Evolutionary conservation across 2,888 invertebrate genomes (phyloP), one percentile per base, ranked within the genome.

Genomic region (Melangyna quadrimaculata): DNA sequence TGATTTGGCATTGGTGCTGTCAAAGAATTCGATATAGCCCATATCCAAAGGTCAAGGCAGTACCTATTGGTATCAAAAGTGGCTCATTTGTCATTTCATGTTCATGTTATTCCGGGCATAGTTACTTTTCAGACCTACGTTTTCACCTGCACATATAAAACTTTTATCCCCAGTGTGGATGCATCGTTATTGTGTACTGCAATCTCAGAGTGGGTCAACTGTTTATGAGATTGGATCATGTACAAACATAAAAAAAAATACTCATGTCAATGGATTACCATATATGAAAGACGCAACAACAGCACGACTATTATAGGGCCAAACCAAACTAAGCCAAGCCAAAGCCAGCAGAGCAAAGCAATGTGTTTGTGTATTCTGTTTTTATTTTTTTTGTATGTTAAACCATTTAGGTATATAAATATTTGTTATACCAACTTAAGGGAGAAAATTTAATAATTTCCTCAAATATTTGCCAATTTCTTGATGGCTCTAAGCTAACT

Each of bases 391-490:
- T 35, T 40, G n/a, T 55, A n/a, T n/a, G n/a, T 72, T 59, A 65
- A 82, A 72, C 67, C 71, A 55, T 73, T 71, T 70, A 78, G 61
- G 69, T 73, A 12, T 37, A n/a, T 73, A 12, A 14, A n/a, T 40
- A 69, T 83, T 78, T 78, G 78, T 73, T 83, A 70, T 73, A 73
- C 63, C 61, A 78, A 73, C 61, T 78, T 79, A 71, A 74, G 70
- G 63, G 59, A 77, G 80, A 81, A 86, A 78, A 86, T 78, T 81
- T 86, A 80, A 86, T 86, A 81, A 86, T 86, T 73, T 86, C 73
- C 77, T 86, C 81, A 86, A 86, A 86, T 86, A 81, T 86, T 86
- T 86, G 86, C 86, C 86, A 79, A 81, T 84, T 84, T 84, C 74
- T 75, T 84, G 83, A 84, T 84, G 71, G 71, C 83, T 75, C 79